phyloP scores from a whole-genome alignment of 2,113 vertebrate genomes.

The Pelecanus crispus region DNA sequence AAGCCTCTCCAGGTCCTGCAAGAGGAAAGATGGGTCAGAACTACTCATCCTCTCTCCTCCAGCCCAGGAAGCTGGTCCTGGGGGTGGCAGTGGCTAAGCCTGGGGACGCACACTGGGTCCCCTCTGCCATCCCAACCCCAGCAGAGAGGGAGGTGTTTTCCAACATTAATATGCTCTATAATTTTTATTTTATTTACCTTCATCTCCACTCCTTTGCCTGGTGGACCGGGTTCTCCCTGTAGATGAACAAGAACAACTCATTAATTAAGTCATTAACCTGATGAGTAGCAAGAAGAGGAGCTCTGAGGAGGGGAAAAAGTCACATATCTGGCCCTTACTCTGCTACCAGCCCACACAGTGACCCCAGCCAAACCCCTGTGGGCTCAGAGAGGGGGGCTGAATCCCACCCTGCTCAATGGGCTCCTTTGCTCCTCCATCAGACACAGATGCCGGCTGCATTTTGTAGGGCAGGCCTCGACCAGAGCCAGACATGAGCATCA shows the following conservation, averaged over 20 bases:
- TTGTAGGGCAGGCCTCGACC: too few species aligned
- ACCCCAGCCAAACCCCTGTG: rapidly evolving
- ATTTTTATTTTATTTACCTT: conserved; percentile 41
- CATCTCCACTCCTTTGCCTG: conserved; percentile 55
- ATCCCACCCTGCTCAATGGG: background rate
- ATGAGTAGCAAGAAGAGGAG: background rate
- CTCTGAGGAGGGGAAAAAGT: background rate
- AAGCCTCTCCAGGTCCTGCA: conserved; percentile 83
- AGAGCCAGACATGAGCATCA: background rate
- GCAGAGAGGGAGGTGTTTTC: background rate
- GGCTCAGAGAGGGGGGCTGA: background rate
- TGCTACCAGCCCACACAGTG: rapidly evolving
- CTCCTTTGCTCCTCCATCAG: background rate
- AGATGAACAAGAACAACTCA: background rate
- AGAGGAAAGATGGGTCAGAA: background rate
- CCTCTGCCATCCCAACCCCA: background rate
- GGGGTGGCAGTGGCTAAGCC: background rate
- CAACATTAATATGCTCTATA: background rate
- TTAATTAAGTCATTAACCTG: background rate
- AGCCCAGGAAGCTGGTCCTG: background rate
- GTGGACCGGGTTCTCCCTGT: conserved; percentile 55
- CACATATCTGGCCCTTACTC: background rate
- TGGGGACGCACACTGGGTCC: background rate
- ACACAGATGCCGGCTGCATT: background rate
- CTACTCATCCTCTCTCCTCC: background rate